Conservation (phyloP, 2,113 vertebrate species). For the Laticauda laticaudata region DNA sequence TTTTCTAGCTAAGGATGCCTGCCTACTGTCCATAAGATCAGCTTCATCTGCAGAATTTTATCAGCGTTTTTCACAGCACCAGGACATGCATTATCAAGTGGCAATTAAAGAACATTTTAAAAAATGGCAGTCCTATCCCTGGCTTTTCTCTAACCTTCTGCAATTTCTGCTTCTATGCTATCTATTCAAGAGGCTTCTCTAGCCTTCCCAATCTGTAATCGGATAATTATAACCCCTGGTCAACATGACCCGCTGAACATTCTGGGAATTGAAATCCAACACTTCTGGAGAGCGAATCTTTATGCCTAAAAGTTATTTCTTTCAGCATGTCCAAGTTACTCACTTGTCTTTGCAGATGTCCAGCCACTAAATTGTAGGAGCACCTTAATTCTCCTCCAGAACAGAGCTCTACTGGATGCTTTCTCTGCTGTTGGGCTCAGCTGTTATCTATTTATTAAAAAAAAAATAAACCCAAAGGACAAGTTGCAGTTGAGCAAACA, state of each 20-base stretch:
- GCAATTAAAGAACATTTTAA: background rate
- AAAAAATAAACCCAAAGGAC: slow-evolving; percentile 48
- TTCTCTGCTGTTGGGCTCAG: slow-evolving; percentile 47
- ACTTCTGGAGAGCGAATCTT: background rate
- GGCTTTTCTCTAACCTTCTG: slow-evolving; percentile 15
- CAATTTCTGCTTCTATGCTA: background rate
- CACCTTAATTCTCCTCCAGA: background rate
- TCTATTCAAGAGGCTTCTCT: background rate
- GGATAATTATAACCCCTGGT: background rate
- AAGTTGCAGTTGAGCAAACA: slow-evolving; percentile 31
- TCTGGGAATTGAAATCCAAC: background rate
- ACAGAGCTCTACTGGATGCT: background rate
- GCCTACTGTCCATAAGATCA: background rate
- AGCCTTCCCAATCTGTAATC: background rate
- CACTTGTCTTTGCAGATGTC: background rate
- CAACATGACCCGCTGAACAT: background rate
- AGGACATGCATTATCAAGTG: background rate
- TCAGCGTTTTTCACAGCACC: background rate
- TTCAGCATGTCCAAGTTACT: slow-evolving; percentile 6
- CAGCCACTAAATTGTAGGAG: background rate
- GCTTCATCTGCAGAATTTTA: background rate
- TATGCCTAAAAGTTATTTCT: slow-evolving; percentile 20
- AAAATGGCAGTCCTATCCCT: background rate
- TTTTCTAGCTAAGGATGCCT: background rate
- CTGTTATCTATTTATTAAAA: slow-evolving; percentile 56